phyloP scores from a whole-genome alignment of 1,140 invertebrate genomes.

The Mylabris phalerata region DNA sequence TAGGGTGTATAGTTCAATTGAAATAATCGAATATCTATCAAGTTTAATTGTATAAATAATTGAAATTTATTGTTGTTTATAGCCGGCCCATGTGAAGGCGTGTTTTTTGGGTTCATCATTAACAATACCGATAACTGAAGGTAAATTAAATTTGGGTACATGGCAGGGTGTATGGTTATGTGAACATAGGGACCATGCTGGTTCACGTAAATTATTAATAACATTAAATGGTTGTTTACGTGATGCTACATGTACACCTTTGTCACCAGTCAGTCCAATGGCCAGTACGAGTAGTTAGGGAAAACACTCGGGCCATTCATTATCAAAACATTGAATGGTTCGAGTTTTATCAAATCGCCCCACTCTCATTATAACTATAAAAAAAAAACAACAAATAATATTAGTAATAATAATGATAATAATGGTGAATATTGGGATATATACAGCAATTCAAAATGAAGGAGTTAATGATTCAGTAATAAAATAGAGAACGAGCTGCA shows the following conservation, averaged over 20 bases:
- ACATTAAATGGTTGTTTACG: slow-evolving; percentile 84
- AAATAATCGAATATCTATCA: too few relatives aligned
- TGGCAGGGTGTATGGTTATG: slow-evolving; percentile 98
- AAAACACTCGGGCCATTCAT: slow-evolving; percentile 46
- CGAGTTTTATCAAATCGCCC: slow-evolving; percentile 27
- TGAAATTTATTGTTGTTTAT: slow-evolving; percentile 34
- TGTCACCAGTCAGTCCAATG: slow-evolving; percentile 74
- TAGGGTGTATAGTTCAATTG: too few relatives aligned
- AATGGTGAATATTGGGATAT: too few relatives aligned
- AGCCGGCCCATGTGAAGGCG: slow-evolving; percentile 96
- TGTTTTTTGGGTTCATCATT: slow-evolving; percentile 92
- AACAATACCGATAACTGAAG: slow-evolving; percentile 92
- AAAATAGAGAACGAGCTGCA: slow-evolving; percentile 3
- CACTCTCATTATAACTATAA: neutral
- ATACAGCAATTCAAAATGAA: neutral
- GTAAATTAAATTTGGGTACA: slow-evolving; percentile 87
- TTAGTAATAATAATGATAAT: neutral
- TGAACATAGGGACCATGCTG: slow-evolving; percentile 93
- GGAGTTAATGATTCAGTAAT: neutral
- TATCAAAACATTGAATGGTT: slow-evolving; percentile 41
- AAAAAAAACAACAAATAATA: neutral
- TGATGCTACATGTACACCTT: slow-evolving; percentile 72
- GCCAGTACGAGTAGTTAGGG: slow-evolving; percentile 86
- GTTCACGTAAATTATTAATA: slow-evolving; percentile 84
- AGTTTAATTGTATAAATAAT: too few relatives aligned